Percentiles rank a stretch among this genome's conserved stretches.
Conservation (phyloP, 2,797 vertebrate genomes). For the Pseudochromis fuscus region DNA sequence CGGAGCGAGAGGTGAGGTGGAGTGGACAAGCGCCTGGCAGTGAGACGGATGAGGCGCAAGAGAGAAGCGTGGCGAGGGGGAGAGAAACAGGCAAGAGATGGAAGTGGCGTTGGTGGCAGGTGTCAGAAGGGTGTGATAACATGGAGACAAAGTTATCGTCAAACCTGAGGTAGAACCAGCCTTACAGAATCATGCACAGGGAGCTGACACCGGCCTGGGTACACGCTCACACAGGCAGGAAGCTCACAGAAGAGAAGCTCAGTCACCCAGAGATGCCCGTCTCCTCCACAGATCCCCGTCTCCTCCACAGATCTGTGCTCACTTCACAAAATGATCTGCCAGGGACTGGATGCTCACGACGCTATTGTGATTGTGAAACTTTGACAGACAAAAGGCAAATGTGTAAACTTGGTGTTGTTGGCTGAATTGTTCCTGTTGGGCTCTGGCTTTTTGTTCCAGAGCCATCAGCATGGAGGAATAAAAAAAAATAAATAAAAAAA, state of each 20-base stretch:
- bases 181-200: conserved; percentile 58
- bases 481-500: too few species aligned
- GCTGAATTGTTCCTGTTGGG: conserved; percentile 51
- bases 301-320: conserved; percentile 64
- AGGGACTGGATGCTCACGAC: conserved; percentile 53
- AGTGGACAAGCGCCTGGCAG: conserved; percentile 86
- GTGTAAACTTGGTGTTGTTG: conserved; percentile 59
- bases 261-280: conserved; percentile 75
- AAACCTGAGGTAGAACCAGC: conserved; percentile 65
- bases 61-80: conserved; percentile 55
- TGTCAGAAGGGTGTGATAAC: conserved; percentile 82
- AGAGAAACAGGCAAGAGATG: conserved; percentile 58
- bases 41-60: conserved; percentile 82
- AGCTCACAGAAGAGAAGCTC: conserved; percentile 60
- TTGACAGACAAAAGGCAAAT: conserved; percentile 67
- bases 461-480: conserved; percentile 61
- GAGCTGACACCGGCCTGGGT: conserved; percentile 59
- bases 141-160: conserved; percentile 79
- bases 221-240: conserved; percentile 44
- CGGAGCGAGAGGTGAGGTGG: conserved; percentile 85
- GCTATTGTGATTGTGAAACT: conserved; percentile 68
- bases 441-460: conserved; percentile 60
- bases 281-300: conserved; percentile 64
- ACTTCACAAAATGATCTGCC: conserved; percentile 63
- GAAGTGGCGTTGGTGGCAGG: conserved; percentile 80